Evolutionary conservation across 2,888 invertebrate species (phyloP), one percentile per base, ranked within the genome.

Genomic region (Polylopha cassiicola): DNA sequence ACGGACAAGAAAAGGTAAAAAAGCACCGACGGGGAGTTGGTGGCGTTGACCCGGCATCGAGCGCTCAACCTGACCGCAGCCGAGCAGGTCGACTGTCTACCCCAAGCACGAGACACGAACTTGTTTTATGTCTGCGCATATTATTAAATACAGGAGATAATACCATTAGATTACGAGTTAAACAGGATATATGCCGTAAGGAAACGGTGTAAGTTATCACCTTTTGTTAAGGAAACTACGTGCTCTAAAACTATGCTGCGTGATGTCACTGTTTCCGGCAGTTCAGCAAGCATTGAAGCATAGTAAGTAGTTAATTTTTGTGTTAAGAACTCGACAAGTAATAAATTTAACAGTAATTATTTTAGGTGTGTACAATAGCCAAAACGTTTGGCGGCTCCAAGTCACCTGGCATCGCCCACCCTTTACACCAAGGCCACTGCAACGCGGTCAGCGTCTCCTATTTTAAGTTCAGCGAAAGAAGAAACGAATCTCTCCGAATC

Each of bases 41-140:
- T 61, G 73, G 56, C 66, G 56, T 68, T 69, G 73, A 72, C 72
- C 70, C 45, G 52, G 44, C 49, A 39, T 36, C 42, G 50, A 43
- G 42, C 46, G 46, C 43, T 2, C 28, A 32, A 32, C 31, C 36
- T 36, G 30, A 39, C 30, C 41, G 41, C 30, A 37, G 49, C 48
- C 17, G 16, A 36, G 16, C 21, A n/a, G 20, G 21, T 20, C 13
- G 8, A 30, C 7, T 9, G 24, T 24, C 24, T 24, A 7, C 30
- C 11, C 17, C 17, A 13, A 9, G 9, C 31, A 34, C 33, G 33
- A 26, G 24, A 23, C 24, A 14, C 8, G 15, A 17, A n/a, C 23
- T 18, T 14, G 13, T 26, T 14, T 18, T 8, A 8, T 18, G 17
- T 34, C 14, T n/a, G 14, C n/a, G n/a, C n/a, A n/a, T n/a, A n/a